Evolutionary conservation across 2,888 invertebrate species (phyloP).

Genomic region (Drosophila neotestacea): DNA sequence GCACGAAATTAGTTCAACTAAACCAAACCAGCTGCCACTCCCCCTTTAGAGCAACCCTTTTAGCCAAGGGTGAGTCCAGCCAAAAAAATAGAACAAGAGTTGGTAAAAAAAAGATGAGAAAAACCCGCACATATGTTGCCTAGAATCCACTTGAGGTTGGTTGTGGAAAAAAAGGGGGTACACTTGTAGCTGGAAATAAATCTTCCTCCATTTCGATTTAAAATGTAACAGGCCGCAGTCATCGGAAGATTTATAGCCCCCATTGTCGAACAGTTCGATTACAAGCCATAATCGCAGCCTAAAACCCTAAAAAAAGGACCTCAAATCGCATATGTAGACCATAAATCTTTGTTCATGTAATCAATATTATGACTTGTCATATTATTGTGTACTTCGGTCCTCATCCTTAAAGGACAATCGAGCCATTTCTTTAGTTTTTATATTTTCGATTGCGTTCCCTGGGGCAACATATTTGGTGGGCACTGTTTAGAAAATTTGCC

Average conservation of each 20-base stretch:
- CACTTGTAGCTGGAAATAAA: constrained; percentile 75
- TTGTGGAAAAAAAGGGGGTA: constrained; percentile 1
- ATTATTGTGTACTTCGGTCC: constrained; percentile 67
- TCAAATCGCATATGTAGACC: constrained; percentile 65
- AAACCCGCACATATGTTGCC: constrained; percentile 69
- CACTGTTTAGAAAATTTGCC: constrained; percentile 13
- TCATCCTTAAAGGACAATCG: constrained; percentile 45
- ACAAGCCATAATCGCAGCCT: constrained; percentile 83
- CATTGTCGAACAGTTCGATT: constrained; percentile 85
- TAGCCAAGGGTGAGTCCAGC: constrained; percentile 13
- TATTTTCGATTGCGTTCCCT: constrained; percentile 40
- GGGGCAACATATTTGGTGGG: constrained; percentile 53
- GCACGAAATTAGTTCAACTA: constrained; percentile 73
- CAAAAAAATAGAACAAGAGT: constrained; percentile 3
- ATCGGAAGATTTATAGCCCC: constrained; percentile 81
- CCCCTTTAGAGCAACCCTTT: constrained; percentile 55
- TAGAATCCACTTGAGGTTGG: constrained; percentile 52
- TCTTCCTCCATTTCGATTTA: constrained; percentile 70
- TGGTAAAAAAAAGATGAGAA: neutral
- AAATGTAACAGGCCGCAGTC: constrained; percentile 59
- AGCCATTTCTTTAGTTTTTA: constrained; percentile 9
- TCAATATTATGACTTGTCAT: constrained; percentile 81
- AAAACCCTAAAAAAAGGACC: constrained; percentile 56
- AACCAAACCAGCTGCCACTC: constrained; percentile 17
- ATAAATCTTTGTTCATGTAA: constrained; percentile 72